A percentile compares a stretch with the other conserved stretches of the same genome.
Conservation (phyloP, 2,888 invertebrate species). For the Noctuana brunneofusca region DNA sequence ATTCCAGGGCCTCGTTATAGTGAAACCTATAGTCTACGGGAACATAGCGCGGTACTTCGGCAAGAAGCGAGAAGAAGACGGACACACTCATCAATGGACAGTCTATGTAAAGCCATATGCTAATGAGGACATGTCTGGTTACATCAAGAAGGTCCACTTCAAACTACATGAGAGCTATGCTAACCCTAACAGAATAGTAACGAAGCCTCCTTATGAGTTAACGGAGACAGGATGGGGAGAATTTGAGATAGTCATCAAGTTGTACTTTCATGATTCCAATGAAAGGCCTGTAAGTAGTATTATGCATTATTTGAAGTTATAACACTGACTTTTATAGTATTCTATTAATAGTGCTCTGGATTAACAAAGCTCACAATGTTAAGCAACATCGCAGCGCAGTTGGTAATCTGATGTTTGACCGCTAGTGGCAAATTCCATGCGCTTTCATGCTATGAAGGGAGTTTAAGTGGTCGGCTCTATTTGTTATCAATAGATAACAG, state of each 20-base stretch:
- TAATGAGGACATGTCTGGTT: slow-evolving; percentile 96
- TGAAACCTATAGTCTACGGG: slow-evolving; percentile 98
- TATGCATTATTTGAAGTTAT: too few species aligned
- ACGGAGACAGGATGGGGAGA: slow-evolving; percentile 99
- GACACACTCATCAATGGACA: slow-evolving; percentile 99
- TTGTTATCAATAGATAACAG: too few species aligned
- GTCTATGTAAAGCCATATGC: slow-evolving; percentile 97
- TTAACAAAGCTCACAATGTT: too few species aligned
- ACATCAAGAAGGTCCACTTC: slow-evolving; percentile 97
- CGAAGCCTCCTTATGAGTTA: slow-evolving; percentile 97
- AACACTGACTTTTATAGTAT: too few species aligned
- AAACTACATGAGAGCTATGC: slow-evolving; percentile 98
- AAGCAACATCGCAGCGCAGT: too few species aligned
- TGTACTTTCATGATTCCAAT: slow-evolving; percentile 97
- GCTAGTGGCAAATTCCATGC: too few species aligned
- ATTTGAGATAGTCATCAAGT: slow-evolving; percentile 98
- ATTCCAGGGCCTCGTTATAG: slow-evolving; percentile 88
- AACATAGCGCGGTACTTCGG: slow-evolving; percentile 98
- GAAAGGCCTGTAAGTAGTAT: slow-evolving; percentile 91
- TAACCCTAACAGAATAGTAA: slow-evolving; percentile 95
- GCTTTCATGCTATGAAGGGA: too few species aligned
- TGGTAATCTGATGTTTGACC: too few species aligned
- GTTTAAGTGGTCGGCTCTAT: too few species aligned
- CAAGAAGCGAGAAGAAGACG: slow-evolving; percentile 97
- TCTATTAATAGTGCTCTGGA: too few species aligned